Base-by-base conservation (phyloP, 2,888 invertebrate genomes). In the Drosophila mettleri region DNA sequence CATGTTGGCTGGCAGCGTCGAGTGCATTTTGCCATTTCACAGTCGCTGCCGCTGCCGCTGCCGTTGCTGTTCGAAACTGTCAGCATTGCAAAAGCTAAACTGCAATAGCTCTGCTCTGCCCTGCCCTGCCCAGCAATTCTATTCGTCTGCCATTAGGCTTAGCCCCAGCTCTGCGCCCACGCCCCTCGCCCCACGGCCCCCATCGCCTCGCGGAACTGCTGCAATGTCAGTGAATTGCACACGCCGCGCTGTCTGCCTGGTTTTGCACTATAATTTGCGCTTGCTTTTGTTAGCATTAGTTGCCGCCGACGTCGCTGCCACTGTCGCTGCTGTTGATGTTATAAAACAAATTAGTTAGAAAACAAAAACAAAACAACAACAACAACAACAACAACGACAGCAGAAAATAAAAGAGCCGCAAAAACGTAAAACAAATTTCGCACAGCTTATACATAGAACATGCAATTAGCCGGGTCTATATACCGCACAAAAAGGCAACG, bases 301-400 rank as follows among this genome's bases (percentile, higher is more conserved):
- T 36, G 74, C 33, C 20, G 71, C 66, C 69, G 70, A 63, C 69
- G 70, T 16, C 6, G 74, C 46, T 31, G 71, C 74, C 65, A 71
- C 51, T 29, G 70, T 68, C 67, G 70, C 45, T 39, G 71, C 75
- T 74, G 70, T 79, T 78, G 78, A 74, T 83, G 86, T 86, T 84
- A 84, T 78, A 86, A 80, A 84, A 84, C 86, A 86, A 84, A 84
- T 86, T 84, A 86, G 86, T 78, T 76, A 67, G 78, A 78, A 85
- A 74, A 77, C 66, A 78, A 77, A 70, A 69, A 61, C 55, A 60
- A 59, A 46, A n/a, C n/a, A 61, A 53, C 67, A 69, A 61, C 18
- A 31, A 43, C n/a, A 12, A 60, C 39, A 22, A 22, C 5, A 55
- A 34, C 27, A 69, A 63, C 61, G 59, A 60, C 20, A 48, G 22